These are phyloP conservation scores for Canis aureus DNA, from an alignment of 2,113 vertebrate species.

Conservation along the genomic window DNA sequence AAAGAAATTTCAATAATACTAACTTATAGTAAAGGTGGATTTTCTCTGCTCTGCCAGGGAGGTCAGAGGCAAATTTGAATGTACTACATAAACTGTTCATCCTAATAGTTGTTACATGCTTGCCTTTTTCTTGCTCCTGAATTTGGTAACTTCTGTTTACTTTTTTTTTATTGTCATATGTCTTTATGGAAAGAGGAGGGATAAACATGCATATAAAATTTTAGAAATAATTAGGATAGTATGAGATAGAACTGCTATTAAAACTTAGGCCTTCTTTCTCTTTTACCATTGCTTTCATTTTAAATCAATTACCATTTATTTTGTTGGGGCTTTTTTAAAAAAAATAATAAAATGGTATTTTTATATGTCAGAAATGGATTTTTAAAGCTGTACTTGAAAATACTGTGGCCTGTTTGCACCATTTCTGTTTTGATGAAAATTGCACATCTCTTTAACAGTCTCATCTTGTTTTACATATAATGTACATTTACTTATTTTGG, in stretches of 20 bases:
- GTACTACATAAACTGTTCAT: neutral
- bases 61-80: constrained; percentile 41
- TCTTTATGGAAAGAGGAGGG: constrained; percentile 7
- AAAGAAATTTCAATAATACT: neutral
- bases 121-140: constrained; percentile 27
- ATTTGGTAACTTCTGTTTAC: constrained; percentile 15
- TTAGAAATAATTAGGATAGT: constrained; percentile 56
- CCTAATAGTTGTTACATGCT: neutral
- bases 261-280: constrained; percentile 28
- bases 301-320: constrained; percentile 13
- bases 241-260: neutral
- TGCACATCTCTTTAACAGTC: neutral
- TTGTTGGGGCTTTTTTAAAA: neutral
- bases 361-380: constrained; percentile 28
- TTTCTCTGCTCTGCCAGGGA: neutral
- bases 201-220: neutral
- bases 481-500: constrained; percentile 46
- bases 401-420: neutral
- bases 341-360: neutral
- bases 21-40: neutral
- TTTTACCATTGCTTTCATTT: constrained; percentile 45
- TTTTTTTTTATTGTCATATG: neutral
- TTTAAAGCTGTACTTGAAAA: neutral
- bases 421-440: constrained; percentile 23
- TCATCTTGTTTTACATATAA: constrained; percentile 52